Evolutionary conservation across 2,113 vertebrate genomes (phyloP), one percentile per base, ranked within the genome.

Genomic region (Deroptyus accipitrinus): DNA sequence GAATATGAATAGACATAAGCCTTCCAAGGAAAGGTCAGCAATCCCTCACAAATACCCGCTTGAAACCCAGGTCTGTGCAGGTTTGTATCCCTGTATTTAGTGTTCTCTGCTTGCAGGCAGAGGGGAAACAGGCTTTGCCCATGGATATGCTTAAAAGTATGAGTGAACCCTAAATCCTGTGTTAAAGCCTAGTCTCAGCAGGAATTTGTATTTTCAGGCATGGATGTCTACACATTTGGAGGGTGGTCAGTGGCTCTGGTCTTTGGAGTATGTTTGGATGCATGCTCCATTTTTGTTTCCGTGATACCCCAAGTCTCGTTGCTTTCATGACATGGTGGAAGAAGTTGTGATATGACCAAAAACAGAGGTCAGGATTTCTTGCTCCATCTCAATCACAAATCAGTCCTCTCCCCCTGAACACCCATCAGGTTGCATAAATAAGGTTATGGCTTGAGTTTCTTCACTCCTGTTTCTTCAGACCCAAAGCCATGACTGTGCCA

Each of bases 301-400:
- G 17, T 1, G 0, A 20, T 18, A 37, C 2, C 3, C 12, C 7
- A 62, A 8, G 5, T 30, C 23, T 77, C 16, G 11, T 33, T 90
- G 67, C 51, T 69, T 67, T 59, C 23, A 8, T 41, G 41, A 13
- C 27, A 52, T 7, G 18, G 33, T 17, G 23, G 14, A 57, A 10
- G 5, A 91, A 83, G n/a, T 7, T 2, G 2, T 66, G 37, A 9
- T 52, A 9, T 23, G 37, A 44, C 3, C 6, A 20, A 62, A 88
- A 72, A 1, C 15, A 66, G 44, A 69, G 2, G 5, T 39, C n/a
- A 54, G 28, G 5, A 17, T 68, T 62, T 76, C 41, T 54, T 41
- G 10, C 2, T 66, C 28, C 12, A 13, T 66, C 81, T 77, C 14
- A 57, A 4, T 11, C 46, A 83, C 37, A 66, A 66, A 28, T 35